Evolutionary conservation across 2,797 vertebrate species (phyloP).

Genomic region (Ataeniobius toweri): DNA sequence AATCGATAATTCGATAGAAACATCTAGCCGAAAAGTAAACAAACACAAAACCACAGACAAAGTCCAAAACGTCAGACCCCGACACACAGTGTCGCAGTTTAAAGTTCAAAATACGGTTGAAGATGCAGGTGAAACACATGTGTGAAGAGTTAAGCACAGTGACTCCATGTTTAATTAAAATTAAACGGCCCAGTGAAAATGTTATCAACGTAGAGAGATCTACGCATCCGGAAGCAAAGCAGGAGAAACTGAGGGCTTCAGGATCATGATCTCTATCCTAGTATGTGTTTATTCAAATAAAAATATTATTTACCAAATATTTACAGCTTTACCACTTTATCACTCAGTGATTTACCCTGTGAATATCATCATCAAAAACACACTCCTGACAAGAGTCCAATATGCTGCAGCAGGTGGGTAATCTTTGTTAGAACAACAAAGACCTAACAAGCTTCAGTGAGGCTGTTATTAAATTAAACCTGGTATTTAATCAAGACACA

Average conservation of each 20-base stretch:
- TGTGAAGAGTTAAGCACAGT: constrained; percentile 2
- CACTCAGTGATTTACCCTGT: neutral
- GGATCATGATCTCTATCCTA: neutral
- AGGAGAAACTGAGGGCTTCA: constrained; percentile 3
- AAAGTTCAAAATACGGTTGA: neutral
- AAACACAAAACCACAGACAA: too few relatives aligned
- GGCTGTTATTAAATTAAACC: neutral
- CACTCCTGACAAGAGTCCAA: neutral
- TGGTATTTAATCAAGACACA: neutral
- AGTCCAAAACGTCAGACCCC: too few relatives aligned
- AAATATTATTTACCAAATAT: neutral
- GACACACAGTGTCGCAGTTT: neutral
- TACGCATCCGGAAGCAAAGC: constrained; percentile 19
- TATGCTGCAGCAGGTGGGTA: too few relatives aligned
- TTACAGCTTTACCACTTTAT: neutral
- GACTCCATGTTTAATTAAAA: constrained; percentile 15
- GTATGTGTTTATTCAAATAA: constrained; percentile 2
- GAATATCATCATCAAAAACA: neutral
- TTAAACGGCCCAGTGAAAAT: constrained; percentile 20
- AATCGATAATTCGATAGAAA: too few relatives aligned
- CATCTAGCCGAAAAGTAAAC: too few relatives aligned
- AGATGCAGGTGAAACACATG: constrained; percentile 6
- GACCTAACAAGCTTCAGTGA: neutral
- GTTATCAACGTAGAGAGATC: constrained; percentile 20
- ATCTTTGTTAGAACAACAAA: neutral